These are phyloP conservation scores for Piezodorus guildinii DNA, from an alignment of 1,140 invertebrate species.

Conservation along the genomic window DNA sequence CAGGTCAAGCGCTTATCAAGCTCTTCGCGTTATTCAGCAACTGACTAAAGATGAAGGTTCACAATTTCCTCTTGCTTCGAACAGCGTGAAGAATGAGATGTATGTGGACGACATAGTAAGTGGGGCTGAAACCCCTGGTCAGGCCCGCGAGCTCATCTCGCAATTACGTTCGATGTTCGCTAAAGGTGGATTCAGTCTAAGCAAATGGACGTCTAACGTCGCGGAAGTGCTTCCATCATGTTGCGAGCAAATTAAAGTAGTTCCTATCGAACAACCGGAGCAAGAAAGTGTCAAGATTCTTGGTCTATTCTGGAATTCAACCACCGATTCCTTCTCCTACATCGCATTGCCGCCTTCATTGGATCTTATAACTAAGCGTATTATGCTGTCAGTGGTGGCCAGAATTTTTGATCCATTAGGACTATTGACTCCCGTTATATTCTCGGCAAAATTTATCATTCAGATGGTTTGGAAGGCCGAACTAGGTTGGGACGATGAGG, in stretches of 20 bases:
- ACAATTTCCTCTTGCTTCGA: conserved; percentile 27
- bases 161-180: conserved; percentile 23
- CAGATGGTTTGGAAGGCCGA: conserved; percentile 25
- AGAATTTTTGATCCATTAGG: conserved; percentile 36
- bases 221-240: not conserved
- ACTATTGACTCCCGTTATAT: conserved; percentile 31
- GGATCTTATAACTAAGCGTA: conserved; percentile 29
- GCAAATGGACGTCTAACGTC: conserved; percentile 22
- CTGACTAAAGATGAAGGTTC: conserved; percentile 28
- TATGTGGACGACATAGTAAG: conserved; percentile 38
- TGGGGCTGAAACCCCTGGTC: conserved; percentile 27
- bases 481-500: conserved; percentile 28
- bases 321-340: conserved; percentile 18
- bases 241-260: not conserved
- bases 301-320: conserved; percentile 25
- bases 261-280: not conserved
- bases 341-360: not conserved
- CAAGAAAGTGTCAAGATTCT: conserved; percentile 17
- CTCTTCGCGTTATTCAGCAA: conserved; percentile 31
- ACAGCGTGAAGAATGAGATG: conserved; percentile 32
- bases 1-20: conserved; percentile 31
- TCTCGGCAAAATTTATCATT: conserved; percentile 30
- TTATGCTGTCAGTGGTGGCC: conserved; percentile 30
- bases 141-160: conserved; percentile 22
- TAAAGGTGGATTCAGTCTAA: conserved; percentile 23